A percentile compares a stretch with the other conserved stretches of the same genome.
phyloP scores from a whole-genome alignment of 1,140 invertebrate species.

The Meloidogyne exigua region DNA sequence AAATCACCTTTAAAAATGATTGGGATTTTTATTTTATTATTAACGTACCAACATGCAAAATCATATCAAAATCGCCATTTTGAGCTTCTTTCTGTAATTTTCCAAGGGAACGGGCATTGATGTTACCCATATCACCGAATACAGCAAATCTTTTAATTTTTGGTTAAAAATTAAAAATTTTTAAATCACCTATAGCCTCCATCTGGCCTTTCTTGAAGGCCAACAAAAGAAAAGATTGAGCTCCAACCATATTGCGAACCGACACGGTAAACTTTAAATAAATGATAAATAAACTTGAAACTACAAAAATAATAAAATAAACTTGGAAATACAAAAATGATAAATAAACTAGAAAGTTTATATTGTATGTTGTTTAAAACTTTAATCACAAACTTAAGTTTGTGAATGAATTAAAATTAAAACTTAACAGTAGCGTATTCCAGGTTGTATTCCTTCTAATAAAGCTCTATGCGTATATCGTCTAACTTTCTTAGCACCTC shows the following conservation, averaged over 20 bases:
- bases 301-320: conserved; percentile 5
- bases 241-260: conserved; percentile 64
- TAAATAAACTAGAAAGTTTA: too few relatives aligned
- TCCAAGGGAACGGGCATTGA: conserved; percentile 67
- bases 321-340: background rate
- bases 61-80: conserved; percentile 66
- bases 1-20: conserved; percentile 39
- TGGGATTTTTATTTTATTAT: background rate
- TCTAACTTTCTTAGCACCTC: conserved; percentile 23
- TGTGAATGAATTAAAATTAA: conserved; percentile 6
- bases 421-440: conserved; percentile 40
- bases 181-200: conserved; percentile 64
- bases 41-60: conserved; percentile 66
- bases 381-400: background rate
- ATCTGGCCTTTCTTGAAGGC: conserved; percentile 58
- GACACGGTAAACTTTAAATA: conserved; percentile 48
- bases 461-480: conserved; percentile 46
- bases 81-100: conserved; percentile 65
- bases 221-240: conserved; percentile 64
- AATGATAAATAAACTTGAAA: conserved; percentile 8
- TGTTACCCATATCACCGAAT: conserved; percentile 69
- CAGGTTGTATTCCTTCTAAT: conserved; percentile 29
- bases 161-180: background rate
- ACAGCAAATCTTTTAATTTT: conserved; percentile 63
- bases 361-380: too few relatives aligned